A percentile compares a stretch with the other conserved stretches of the same genome.
phyloP scores from a whole-genome alignment of 2,113 vertebrate genomes.

The Pyrgilauda ruficollis region DNA sequence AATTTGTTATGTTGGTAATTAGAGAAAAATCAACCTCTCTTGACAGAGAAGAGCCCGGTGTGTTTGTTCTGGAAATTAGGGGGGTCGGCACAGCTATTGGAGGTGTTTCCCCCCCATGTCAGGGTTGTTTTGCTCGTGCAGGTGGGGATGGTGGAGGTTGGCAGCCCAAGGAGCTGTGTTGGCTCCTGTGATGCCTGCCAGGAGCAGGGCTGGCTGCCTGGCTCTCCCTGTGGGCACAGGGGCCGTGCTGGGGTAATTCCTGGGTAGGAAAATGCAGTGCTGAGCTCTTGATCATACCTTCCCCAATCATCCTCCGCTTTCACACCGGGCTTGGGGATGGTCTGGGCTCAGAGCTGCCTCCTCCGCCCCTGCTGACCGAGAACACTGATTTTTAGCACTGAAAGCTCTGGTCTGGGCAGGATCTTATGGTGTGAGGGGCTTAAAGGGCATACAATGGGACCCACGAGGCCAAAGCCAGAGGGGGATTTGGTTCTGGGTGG shows the following conservation, averaged over 20 bases:
- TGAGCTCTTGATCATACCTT: rapidly evolving
- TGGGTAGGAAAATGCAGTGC: rapidly evolving
- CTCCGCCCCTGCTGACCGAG: rapidly evolving
- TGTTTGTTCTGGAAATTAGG: not conserved
- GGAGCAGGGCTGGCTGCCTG: not conserved
- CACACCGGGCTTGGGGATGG: rapidly evolving
- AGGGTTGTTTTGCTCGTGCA: not conserved
- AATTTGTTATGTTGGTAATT: not conserved
- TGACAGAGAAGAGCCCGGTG: not conserved
- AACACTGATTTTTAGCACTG: not conserved
- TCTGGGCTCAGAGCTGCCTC: not conserved
- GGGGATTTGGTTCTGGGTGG: not conserved
- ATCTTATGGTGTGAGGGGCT: rapidly evolving
- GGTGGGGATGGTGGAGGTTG: not conserved
- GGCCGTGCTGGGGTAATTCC: not conserved
- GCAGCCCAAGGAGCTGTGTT: not conserved
- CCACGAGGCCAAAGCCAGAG: rapidly evolving
- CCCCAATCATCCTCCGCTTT: rapidly evolving
- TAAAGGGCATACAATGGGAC: not conserved
- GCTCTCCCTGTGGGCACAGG: not conserved
- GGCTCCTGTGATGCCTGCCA: not conserved
- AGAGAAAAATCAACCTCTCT: not conserved
- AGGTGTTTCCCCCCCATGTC: not conserved
- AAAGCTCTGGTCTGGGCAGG: not conserved
- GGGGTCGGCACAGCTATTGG: not conserved